A percentile compares a stretch with the other conserved stretches of the same genome.
phyloP scores from a whole-genome alignment of 2,113 vertebrate species.

The Mesembrinibis cayennensis region DNA sequence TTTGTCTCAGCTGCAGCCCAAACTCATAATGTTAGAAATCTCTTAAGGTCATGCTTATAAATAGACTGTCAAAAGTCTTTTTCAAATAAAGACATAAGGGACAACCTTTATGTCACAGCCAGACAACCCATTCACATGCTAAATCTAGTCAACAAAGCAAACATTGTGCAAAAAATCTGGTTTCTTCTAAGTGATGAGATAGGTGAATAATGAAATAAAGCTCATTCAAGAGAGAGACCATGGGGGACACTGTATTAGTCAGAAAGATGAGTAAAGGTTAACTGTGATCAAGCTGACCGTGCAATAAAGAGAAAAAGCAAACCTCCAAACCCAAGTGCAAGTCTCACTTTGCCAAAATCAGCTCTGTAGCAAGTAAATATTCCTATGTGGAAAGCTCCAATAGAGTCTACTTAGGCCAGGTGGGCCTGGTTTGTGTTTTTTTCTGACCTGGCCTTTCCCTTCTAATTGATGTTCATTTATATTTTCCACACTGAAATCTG shows the following conservation, averaged over 20 bases:
- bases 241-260: neutral
- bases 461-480: neutral
- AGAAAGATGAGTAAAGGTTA: neutral
- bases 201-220: neutral
- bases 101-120: neutral
- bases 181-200: neutral
- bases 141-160: neutral
- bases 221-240: accelerated
- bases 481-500: neutral
- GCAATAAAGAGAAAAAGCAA: neutral
- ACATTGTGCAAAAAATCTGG: neutral
- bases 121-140: neutral
- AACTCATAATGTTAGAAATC: neutral
- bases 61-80: neutral
- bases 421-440: neutral
- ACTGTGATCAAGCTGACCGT: neutral
- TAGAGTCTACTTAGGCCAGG: neutral
- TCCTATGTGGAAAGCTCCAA: neutral
- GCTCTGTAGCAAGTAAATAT: neutral
- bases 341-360: neutral
- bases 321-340: neutral
- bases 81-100: neutral
- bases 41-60: neutral
- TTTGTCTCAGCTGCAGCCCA: neutral
- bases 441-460: neutral